A percentile compares a stretch with the other conserved stretches of the same genome.
phyloP scores from a whole-genome alignment of 2,113 vertebrate species.

The Brachionichthys hirsutus region DNA sequence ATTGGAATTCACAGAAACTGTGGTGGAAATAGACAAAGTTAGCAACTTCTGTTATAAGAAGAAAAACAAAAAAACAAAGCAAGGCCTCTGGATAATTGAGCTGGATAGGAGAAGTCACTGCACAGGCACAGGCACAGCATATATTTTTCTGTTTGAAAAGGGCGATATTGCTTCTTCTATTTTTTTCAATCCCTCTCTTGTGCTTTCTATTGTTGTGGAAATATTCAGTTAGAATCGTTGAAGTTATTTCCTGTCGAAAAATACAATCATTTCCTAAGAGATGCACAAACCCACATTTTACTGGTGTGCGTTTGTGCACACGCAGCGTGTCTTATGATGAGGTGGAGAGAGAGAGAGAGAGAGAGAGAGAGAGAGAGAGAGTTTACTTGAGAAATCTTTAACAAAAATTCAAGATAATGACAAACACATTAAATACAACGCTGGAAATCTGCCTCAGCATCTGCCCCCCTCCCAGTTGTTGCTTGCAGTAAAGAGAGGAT shows the following conservation, averaged over 20 bases:
- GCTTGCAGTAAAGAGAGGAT: not conserved
- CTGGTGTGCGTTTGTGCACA: not conserved
- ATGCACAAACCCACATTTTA: slow-evolving; percentile 38
- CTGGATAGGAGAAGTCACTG: not conserved
- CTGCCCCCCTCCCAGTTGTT: slow-evolving; percentile 3
- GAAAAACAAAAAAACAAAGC: slow-evolving; percentile 17
- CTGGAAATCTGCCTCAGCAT: slow-evolving; percentile 29
- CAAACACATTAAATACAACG: slow-evolving; percentile 14
- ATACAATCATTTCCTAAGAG: slow-evolving; percentile 63
- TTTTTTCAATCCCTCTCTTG: slow-evolving; percentile 1
- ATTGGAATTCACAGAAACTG: slow-evolving; percentile 16
- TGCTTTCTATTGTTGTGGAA: slow-evolving; percentile 55
- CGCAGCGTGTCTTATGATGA: not conserved
- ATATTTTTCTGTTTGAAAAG: slow-evolving; percentile 13
- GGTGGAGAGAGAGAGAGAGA: slow-evolving; percentile 27
- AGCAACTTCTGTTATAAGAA: slow-evolving; percentile 19
- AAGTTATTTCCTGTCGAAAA: slow-evolving; percentile 68
- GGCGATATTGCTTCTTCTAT: not conserved
- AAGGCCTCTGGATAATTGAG: slow-evolving; percentile 5
- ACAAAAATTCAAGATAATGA: too few species aligned
- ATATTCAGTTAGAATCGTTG: slow-evolving; percentile 49
- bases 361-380: too few species aligned
- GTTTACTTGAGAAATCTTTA: not conserved
- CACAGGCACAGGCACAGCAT: not conserved
- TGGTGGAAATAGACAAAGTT: slow-evolving; percentile 4